A percentile compares a stretch with the other conserved stretches of the same genome.
Evolutionary conservation across 2,113 vertebrate species (phyloP).

Genomic region (Puntigrus tetrazona): DNA sequence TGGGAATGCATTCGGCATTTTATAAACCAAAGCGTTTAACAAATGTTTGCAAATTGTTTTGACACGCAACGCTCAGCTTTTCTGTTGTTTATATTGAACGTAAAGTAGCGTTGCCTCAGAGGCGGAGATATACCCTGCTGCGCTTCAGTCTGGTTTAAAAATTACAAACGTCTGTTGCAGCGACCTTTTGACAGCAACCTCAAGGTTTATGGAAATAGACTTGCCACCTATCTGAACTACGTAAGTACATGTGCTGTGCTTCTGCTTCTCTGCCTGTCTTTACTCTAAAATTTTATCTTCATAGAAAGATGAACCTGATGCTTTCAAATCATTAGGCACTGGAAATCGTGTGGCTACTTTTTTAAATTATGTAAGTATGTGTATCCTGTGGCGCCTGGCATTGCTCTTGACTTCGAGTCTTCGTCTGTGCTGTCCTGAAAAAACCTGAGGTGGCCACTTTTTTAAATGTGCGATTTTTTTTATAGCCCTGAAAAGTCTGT

Average conservation of each 20-base stretch:
- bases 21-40: too few relatives aligned
- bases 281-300: slow-evolving; percentile 89
- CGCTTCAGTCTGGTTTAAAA: slow-evolving; percentile 75
- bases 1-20: neutral
- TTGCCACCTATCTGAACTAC: slow-evolving; percentile 99
- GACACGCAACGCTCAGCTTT: neutral
- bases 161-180: slow-evolving; percentile 94
- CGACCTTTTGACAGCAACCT: slow-evolving; percentile 96
- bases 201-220: slow-evolving; percentile 97
- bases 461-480: too few relatives aligned
- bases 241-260: slow-evolving; percentile 85
- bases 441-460: too few relatives aligned
- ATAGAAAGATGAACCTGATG: slow-evolving; percentile 98
- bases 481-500: too few relatives aligned
- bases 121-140: slow-evolving; percentile 44
- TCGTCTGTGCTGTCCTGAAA: too few relatives aligned
- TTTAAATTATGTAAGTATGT: slow-evolving; percentile 99
- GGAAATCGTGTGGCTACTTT: slow-evolving; percentile 98
- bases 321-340: slow-evolving; percentile 99
- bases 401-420: neutral
- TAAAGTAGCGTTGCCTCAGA: slow-evolving; percentile 15
- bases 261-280: slow-evolving; percentile 70
- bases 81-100: neutral
- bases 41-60: neutral
- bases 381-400: slow-evolving; percentile 50